These are phyloP conservation scores for Pangasius krempfi DNA, from an alignment of 2,797 vertebrate genomes.

Conservation along the genomic window DNA sequence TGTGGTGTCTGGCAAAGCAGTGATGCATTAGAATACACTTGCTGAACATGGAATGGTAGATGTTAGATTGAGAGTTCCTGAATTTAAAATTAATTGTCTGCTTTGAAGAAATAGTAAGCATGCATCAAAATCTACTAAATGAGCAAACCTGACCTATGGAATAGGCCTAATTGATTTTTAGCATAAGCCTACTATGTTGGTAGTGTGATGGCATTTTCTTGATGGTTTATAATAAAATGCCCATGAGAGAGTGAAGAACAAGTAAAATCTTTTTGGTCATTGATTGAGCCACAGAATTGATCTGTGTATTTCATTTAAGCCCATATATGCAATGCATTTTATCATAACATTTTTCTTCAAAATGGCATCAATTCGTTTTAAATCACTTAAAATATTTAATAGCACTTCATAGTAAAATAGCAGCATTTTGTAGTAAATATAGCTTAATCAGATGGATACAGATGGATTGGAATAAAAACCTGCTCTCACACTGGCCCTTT, in stretches of 20 bases:
- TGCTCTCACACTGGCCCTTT: neutral
- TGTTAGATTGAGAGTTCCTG: neutral
- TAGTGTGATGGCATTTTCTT: too few relatives aligned
- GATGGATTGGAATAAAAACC: neutral
- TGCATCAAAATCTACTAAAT: neutral
- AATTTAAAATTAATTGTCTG: neutral
- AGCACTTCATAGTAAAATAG: neutral
- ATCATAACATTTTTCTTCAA: neutral
- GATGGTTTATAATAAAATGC: too few relatives aligned
- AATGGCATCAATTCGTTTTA: neutral
- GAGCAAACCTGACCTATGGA: too few relatives aligned
- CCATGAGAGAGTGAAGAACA: too few relatives aligned
- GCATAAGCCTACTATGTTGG: too few relatives aligned
- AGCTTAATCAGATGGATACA: neutral
- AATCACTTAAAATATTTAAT: neutral
- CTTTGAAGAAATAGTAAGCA: neutral
- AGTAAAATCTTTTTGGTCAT: too few relatives aligned
- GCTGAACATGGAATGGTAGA: neutral
- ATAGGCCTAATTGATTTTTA: too few relatives aligned
- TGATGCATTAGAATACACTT: neutral
- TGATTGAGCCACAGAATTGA: too few relatives aligned
- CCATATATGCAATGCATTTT: too few relatives aligned
- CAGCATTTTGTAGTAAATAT: neutral
- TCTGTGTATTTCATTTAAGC: too few relatives aligned
- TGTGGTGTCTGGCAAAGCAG: neutral